Evolutionary conservation across 1,140 invertebrate species (phyloP).

Genomic region (Monomorium pharaonis): DNA sequence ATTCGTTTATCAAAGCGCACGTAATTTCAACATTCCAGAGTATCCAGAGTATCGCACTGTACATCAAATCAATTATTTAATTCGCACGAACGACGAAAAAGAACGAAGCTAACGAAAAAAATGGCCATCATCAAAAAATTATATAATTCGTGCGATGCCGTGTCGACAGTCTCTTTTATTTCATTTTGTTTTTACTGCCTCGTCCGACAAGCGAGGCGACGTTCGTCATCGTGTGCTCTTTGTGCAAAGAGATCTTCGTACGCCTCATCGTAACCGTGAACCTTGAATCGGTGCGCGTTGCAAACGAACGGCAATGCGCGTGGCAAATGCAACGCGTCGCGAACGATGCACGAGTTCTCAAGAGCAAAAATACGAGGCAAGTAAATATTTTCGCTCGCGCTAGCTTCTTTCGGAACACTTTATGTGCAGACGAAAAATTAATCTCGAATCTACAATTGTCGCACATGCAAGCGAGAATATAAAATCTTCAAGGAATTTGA

Average conservation of each 20-base stretch:
- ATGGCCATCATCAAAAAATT: too few species aligned
- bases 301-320: background rate
- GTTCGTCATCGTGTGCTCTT: conserved; percentile 14
- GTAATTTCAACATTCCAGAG: background rate
- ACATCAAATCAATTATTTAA: conserved; percentile 8
- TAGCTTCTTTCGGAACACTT: background rate
- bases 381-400: background rate
- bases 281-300: conserved; percentile 28
- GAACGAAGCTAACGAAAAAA: too few species aligned
- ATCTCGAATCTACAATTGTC: too few species aligned
- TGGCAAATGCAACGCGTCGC: background rate
- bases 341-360: background rate
- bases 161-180: background rate
- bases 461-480: too few species aligned
- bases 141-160: background rate
- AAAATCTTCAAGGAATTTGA: too few species aligned
- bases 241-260: conserved; percentile 17
- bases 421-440: too few species aligned
- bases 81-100: background rate
- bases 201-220: background rate
- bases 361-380: background rate
- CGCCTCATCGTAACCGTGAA: conserved; percentile 36
- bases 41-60: too few species aligned
- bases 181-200: background rate
- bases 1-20: background rate